Evolutionary conservation across 2,797 vertebrate genomes (phyloP).

Genomic region (Avahi laniger): DNA sequence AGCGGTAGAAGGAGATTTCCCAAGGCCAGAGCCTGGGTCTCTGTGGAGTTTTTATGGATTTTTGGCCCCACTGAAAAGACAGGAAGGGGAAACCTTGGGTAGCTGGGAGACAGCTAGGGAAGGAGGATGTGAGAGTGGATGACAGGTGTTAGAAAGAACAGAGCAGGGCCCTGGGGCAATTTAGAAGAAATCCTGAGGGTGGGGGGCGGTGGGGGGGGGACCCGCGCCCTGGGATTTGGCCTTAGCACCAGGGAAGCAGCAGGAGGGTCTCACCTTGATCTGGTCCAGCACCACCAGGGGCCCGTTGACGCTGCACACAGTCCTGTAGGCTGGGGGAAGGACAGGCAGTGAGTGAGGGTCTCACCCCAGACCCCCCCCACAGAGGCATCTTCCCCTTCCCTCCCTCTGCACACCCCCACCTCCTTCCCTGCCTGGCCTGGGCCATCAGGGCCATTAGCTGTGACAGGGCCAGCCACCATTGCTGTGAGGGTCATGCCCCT

Average conservation of each 20-base stretch:
- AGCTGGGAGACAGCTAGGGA: background rate
- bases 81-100: background rate
- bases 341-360: background rate
- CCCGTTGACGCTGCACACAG: slow-evolving; percentile 86
- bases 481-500: slow-evolving; percentile 92
- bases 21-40: background rate
- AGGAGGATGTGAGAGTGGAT: too few relatives aligned
- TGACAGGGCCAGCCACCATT: slow-evolving; percentile 93
- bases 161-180: background rate
- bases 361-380: background rate
- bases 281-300: slow-evolving; percentile 88
- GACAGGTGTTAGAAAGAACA: background rate
- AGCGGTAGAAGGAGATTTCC: background rate
- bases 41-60: too few relatives aligned
- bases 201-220: too few relatives aligned
- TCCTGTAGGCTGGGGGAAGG: slow-evolving; percentile 83
- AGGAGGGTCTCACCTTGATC: slow-evolving; percentile 83
- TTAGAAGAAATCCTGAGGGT: background rate
- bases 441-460: slow-evolving; percentile 88
- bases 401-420: background rate
- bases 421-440: slow-evolving; percentile 48
- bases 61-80: background rate
- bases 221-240: background rate
- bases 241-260: background rate
- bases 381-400: background rate